Percentiles rank a stretch among this genome's conserved stretches.
phyloP scores from a whole-genome alignment of 2,797 vertebrate species.

The Holocentrus rufus region DNA sequence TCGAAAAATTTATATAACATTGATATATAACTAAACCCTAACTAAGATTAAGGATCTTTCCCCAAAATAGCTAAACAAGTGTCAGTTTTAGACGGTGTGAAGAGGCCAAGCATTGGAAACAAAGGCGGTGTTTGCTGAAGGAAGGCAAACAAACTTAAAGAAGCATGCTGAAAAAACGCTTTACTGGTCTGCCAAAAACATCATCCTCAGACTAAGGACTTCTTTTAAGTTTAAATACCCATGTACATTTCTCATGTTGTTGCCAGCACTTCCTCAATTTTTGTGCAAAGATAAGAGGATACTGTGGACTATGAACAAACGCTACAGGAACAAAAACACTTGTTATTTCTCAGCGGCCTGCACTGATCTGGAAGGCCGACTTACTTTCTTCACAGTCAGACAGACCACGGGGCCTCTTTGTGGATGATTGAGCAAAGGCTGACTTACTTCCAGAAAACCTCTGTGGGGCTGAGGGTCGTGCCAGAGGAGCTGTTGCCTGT shows the following conservation, averaged over 20 bases:
- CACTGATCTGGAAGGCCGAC: neutral
- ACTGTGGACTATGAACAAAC: neutral
- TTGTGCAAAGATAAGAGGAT: neutral
- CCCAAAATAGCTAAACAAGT: constrained; percentile 7
- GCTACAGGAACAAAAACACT: neutral
- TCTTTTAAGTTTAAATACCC: neutral
- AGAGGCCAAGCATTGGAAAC: constrained; percentile 8
- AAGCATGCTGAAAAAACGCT: neutral
- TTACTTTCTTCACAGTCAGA: neutral
- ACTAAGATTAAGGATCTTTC: neutral
- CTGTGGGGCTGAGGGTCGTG: constrained; percentile 77
- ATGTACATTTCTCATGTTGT: neutral
- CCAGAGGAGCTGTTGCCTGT: constrained; percentile 53
- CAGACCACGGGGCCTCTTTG: neutral
- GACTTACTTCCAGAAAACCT: constrained; percentile 90
- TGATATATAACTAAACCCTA: no score
- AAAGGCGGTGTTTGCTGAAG: constrained; percentile 15
- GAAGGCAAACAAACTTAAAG: constrained; percentile 12
- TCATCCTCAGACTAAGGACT: neutral
- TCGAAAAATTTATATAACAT: no score
- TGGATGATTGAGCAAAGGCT: neutral
- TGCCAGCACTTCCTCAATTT: neutral
- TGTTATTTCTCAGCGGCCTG: neutral
- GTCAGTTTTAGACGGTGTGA: neutral
- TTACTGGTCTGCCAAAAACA: neutral